Percentiles rank a stretch among this genome's conserved stretches.
phyloP scores from a whole-genome alignment of 1,140 invertebrate species.

The Probaryconus sp. region DNA sequence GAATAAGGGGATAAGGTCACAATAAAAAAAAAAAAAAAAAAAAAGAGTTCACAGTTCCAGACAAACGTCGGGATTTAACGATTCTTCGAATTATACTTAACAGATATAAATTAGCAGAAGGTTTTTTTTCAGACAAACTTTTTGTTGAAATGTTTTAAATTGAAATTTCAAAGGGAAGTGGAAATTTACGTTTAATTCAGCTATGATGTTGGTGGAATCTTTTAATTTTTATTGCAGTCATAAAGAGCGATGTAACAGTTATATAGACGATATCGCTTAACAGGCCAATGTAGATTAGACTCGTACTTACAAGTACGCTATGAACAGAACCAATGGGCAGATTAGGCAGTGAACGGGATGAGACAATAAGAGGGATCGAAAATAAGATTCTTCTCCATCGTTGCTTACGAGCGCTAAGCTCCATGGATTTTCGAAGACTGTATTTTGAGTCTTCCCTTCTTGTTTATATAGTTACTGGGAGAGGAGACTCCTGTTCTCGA shows the following conservation, averaged over 20 bases:
- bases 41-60: conserved; percentile 20
- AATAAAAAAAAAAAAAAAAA: conserved; percentile 14
- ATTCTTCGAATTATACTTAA: conserved; percentile 25
- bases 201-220: too few species aligned
- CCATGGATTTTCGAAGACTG: conserved; percentile 51
- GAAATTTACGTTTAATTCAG: too few species aligned
- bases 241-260: conserved; percentile 6
- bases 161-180: too few species aligned
- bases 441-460: conserved; percentile 57
- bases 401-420: conserved; percentile 48
- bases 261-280: conserved; percentile 12
- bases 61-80: conserved; percentile 15
- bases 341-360: conserved; percentile 35
- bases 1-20: too few species aligned
- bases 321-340: conserved; percentile 42
- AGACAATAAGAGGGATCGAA: conserved; percentile 41
- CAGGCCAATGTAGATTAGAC: conserved; percentile 37
- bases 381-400: conserved; percentile 41
- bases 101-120: too few species aligned
- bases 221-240: neutral
- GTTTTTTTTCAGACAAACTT: too few species aligned
- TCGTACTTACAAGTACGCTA: conserved; percentile 28
- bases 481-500: conserved; percentile 39
- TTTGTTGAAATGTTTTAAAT: too few species aligned
- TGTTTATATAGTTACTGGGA: conserved; percentile 51